A percentile compares a stretch with the other conserved stretches of the same genome.
These are phyloP conservation scores for Aulostomus chinensis DNA, from an alignment of 2,797 vertebrate species.

Conservation along the genomic window DNA sequence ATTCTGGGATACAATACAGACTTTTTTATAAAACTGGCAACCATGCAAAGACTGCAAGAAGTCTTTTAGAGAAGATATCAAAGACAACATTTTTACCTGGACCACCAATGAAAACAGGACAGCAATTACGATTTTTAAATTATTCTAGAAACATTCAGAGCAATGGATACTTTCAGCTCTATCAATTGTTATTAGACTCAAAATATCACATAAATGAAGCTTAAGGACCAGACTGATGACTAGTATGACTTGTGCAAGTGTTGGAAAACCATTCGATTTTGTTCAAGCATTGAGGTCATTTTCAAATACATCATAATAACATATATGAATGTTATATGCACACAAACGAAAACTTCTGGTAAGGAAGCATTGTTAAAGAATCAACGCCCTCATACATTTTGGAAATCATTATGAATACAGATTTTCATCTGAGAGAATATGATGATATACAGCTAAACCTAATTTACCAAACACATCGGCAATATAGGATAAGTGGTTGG, in stretches of 20 bases:
- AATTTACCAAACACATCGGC: neutral
- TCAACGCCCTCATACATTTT: neutral
- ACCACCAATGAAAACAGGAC: neutral
- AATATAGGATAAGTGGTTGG: neutral
- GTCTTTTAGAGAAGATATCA: neutral
- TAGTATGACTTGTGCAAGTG: too few relatives aligned
- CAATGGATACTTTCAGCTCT: slow-evolving; percentile 10
- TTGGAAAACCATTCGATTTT: too few relatives aligned
- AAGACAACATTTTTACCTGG: slow-evolving; percentile 2
- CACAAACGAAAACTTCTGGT: neutral
- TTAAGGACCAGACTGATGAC: too few relatives aligned
- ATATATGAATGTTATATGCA: neutral
- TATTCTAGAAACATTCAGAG: neutral
- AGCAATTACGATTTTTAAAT: neutral
- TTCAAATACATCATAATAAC: neutral
- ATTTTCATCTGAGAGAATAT: neutral
- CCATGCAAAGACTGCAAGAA: neutral
- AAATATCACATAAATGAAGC: too few relatives aligned
- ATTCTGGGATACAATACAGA: neutral
- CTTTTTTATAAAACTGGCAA: neutral
- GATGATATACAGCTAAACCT: too few relatives aligned
- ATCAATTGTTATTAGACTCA: too few relatives aligned
- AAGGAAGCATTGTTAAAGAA: neutral
- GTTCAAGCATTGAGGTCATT: neutral
- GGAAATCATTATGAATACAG: neutral